Conservation (phyloP, 2,113 vertebrate species). For the Rallus limicola region DNA sequence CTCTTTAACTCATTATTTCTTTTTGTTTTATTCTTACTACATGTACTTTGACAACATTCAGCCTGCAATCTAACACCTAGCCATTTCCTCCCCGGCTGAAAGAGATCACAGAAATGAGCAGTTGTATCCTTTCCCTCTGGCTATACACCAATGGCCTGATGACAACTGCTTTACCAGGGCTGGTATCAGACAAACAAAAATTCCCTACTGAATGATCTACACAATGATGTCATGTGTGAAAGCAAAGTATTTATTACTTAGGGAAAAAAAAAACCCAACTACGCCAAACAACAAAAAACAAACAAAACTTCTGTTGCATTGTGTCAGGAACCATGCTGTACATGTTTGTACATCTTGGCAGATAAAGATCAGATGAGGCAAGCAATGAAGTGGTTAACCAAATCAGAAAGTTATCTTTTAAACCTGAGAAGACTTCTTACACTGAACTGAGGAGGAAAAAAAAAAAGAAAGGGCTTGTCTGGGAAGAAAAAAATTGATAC, state of each 20-base stretch:
- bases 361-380: conserved; percentile 67
- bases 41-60: conserved; percentile 21
- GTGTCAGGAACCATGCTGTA: conserved; percentile 51
- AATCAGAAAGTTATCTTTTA: conserved; percentile 39
- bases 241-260: background rate
- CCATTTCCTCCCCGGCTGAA: conserved; percentile 42
- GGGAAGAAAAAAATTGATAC: background rate
- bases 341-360: conserved; percentile 59
- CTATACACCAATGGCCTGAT: conserved; percentile 50
- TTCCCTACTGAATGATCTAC: conserved; percentile 30
- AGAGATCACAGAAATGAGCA: conserved; percentile 55
- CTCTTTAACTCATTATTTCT: background rate
- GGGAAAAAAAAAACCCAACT: background rate
- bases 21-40: conserved; percentile 16
- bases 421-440: conserved; percentile 16
- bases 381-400: conserved; percentile 67
- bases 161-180: conserved; percentile 43
- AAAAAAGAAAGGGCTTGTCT: conserved; percentile 2
- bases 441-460: background rate
- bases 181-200: conserved; percentile 51
- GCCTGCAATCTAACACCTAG: conserved; percentile 53
- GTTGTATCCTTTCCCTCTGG: conserved; percentile 63
- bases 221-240: conserved; percentile 13
- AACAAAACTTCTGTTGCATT: conserved; percentile 29
- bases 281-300: background rate